Conservation (phyloP, 1,140 invertebrate species). For the Coelopa frigida region DNA sequence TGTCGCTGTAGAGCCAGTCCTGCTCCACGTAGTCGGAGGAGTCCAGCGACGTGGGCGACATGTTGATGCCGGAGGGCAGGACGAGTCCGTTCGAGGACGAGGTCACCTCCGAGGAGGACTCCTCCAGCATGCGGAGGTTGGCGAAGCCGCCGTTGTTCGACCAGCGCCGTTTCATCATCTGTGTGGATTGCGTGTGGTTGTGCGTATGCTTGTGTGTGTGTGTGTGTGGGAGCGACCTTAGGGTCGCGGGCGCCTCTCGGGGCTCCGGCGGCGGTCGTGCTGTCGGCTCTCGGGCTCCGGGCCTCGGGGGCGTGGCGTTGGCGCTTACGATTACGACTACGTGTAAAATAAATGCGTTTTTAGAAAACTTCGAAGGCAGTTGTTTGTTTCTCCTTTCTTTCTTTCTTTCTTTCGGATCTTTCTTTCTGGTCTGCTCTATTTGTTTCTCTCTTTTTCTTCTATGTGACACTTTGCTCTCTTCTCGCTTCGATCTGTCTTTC, state of each 20-base stretch:
- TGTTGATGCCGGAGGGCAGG: constrained; percentile 51
- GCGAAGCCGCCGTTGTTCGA: constrained; percentile 59
- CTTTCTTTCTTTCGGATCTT: background rate
- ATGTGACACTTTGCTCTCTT: constrained; percentile 4
- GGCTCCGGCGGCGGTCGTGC: constrained; percentile 28
- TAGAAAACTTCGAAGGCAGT: too few relatives aligned
- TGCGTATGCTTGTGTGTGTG: too few relatives aligned
- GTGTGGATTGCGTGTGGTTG: constrained; percentile 9
- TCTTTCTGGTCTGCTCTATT: background rate
- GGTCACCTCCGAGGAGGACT: constrained; percentile 66
- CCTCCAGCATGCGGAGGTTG: constrained; percentile 57
- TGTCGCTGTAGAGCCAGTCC: constrained; percentile 66
- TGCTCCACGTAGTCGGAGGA: constrained; percentile 65
- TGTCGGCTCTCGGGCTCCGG: constrained; percentile 23
- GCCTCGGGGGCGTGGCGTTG: too few relatives aligned
- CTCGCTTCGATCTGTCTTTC: background rate
- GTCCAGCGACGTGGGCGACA: constrained; percentile 60
- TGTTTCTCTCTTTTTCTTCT: constrained; percentile 3
- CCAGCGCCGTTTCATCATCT: constrained; percentile 66
- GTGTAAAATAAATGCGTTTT: too few relatives aligned
- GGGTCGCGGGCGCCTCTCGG: too few relatives aligned
- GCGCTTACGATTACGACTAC: too few relatives aligned
- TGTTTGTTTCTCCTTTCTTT: background rate
- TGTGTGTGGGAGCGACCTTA: too few relatives aligned
- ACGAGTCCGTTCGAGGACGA: constrained; percentile 57